Evolutionary conservation across 1,140 invertebrate genomes (phyloP), one percentile per base, ranked within the genome.

Genomic region (Plutomurus gul): DNA sequence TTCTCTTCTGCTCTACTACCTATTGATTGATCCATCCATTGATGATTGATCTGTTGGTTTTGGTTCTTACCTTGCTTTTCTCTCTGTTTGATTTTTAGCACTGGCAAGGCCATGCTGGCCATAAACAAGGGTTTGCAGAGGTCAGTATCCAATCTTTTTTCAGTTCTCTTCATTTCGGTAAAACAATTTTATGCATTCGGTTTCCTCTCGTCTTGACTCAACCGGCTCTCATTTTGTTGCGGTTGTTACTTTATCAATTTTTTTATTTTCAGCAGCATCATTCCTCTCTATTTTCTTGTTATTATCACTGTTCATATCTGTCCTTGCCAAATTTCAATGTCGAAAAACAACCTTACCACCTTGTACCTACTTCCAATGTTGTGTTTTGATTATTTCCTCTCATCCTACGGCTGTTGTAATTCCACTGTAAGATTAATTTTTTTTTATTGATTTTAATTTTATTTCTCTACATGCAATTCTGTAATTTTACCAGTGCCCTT

Each of bases 71-170:
- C 84, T 84, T 85, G 84, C 85, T 86, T 87, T 88, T 86, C 87
- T 89, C 88, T 88, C 86, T 87, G 86, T 88, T 90, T 90, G 89
- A 89, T 90, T 90, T 85, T 82, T 90, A 91, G 90, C 90, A 89
- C 89, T 89, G 90, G 90, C 88, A 94, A 93, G 90, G 92, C 92
- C 86, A 90, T 94, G 88, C 91, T 94, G 89, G 92, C 93, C 88
- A 93, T 94, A 90, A 94, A 93, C 90, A 94, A 94, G 91, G 93
- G 92, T 88, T 90, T 94, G 87, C 92, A 93, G 89, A 92, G 93
- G 91, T 94, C 92, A 91, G 89, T 91, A 90, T 88, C 87, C 49
- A 81, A 78, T 84, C 75, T 84, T 81, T 80, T 76, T 82, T 78
- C 73, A 25, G 36, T 75, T 79, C 43, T 75, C 70, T 43, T 76